Conservation (phyloP, 2,888 invertebrate species). For the Gari tellinella region DNA sequence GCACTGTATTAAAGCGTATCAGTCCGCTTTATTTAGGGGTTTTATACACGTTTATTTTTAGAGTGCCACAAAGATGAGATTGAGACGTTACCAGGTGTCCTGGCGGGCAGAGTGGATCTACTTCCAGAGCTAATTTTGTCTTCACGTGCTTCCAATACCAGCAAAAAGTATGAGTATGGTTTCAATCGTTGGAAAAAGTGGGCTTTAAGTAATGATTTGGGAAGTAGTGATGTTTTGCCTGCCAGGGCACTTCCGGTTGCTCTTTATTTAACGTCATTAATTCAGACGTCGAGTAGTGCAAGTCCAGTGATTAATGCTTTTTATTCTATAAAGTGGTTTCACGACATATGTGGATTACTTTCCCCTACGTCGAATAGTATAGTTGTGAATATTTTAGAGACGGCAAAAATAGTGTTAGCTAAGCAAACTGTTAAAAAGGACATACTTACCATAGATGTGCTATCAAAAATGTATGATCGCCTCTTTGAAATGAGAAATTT, state of each 20-base stretch:
- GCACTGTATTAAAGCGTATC: too few species aligned
- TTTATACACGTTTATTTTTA: too few species aligned
- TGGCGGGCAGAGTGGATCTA: background rate
- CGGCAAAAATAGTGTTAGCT: constrained; percentile 14
- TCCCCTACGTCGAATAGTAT: background rate
- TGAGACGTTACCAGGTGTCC: constrained; percentile 1
- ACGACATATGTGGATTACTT: constrained; percentile 10
- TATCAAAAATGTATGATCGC: background rate
- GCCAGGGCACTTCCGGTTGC: constrained; percentile 2
- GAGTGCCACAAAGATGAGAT: too few species aligned
- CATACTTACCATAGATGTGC: too few species aligned
- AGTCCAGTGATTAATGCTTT: constrained; percentile 1
- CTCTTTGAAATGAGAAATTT: constrained; percentile 12
- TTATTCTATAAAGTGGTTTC: background rate
- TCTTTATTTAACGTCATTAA: constrained; percentile 2
- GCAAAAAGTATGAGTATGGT: background rate
- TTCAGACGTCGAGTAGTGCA: background rate
- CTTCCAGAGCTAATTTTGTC: background rate
- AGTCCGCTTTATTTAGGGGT: too few species aligned
- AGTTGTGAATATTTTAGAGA: constrained; percentile 26
- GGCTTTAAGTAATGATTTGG: too few species aligned
- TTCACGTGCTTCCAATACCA: background rate
- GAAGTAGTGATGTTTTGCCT: too few species aligned
- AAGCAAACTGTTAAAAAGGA: constrained; percentile 4
- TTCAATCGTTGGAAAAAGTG: too few species aligned